These are phyloP conservation scores for Campylorhamphus procurvoides DNA, from an alignment of 2,113 vertebrate species.

Conservation along the genomic window DNA sequence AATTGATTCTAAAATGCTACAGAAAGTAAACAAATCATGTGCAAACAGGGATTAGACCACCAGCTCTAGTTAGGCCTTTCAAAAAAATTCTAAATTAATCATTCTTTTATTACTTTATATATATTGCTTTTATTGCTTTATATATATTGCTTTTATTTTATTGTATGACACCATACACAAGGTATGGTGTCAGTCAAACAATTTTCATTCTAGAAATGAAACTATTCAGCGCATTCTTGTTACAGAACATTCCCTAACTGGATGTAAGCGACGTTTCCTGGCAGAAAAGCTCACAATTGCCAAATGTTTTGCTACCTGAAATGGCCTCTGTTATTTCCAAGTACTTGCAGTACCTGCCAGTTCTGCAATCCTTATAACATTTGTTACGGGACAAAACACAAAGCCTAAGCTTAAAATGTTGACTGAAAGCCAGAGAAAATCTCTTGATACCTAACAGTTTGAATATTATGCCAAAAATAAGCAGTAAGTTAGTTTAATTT, in stretches of 20 bases:
- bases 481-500: background rate
- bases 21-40: background rate
- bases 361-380: background rate
- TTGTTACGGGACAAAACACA: background rate
- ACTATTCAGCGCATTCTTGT: background rate
- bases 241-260: background rate
- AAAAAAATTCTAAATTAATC: background rate
- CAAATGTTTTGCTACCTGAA: background rate
- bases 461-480: background rate
- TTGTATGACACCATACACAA: background rate
- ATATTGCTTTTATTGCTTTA: no score
- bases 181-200: background rate
- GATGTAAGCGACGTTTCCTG: background rate
- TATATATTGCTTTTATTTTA: no score
- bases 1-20: background rate
- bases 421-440: background rate
- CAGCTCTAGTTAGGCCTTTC: background rate
- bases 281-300: background rate
- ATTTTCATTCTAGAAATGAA: background rate
- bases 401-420: background rate
- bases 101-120: background rate
- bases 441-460: background rate
- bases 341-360: background rate
- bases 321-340: background rate
- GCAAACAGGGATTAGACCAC: background rate